Evolutionary conservation across 2,113 vertebrate genomes (phyloP), one percentile per base, ranked within the genome.

Genomic region (Lucifuga dentata): DNA sequence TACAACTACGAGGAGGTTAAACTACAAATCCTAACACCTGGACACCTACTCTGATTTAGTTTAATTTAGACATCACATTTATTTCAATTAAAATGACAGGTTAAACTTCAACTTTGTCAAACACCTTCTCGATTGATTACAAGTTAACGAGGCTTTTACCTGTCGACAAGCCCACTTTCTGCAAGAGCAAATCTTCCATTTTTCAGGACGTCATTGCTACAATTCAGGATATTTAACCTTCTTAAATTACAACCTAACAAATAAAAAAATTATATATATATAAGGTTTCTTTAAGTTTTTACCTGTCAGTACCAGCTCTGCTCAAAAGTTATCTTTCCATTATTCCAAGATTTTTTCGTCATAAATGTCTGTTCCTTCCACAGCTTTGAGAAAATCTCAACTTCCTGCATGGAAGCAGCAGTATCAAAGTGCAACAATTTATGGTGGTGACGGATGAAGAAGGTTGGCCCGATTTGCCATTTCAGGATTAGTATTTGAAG

Each of bases 361-460:
- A 10, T 3, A 15, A 64, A 7, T 2, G 35, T 2, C 10, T 8
- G 19, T 11, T 40, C 43, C 49, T 68, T 40, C 7, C 8, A 5
- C 11, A 3, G 44, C 33, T 26, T 6, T 17, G 5, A 40, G 11
- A 71, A 59, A 44, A 72, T 15, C n/a, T 57, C 11, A 17, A 78
- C 68, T 89, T 90, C 79, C 85, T 89, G 61, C 38, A 50, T 7
- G 4, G 35, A 65, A 24, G 15, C 52, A 40, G 5, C 9, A n/a
- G 26, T 86, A 66, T 74, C 88, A 92, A 93, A 93, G 92, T 88
- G 51, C 88, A 81, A 36, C 38, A 8, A 46, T 11, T 3, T 49
- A 65, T 2, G 15, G 70, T 40, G 70, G 68, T 58, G 72, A 73
- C 65, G 6, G 26, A 45, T 52, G 5, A 19, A 2, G 61, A 48